Percentiles rank a stretch among this genome's conserved stretches.
Conservation (phyloP, 2,797 vertebrate species). For the Hapalemur alaotrensis region DNA sequence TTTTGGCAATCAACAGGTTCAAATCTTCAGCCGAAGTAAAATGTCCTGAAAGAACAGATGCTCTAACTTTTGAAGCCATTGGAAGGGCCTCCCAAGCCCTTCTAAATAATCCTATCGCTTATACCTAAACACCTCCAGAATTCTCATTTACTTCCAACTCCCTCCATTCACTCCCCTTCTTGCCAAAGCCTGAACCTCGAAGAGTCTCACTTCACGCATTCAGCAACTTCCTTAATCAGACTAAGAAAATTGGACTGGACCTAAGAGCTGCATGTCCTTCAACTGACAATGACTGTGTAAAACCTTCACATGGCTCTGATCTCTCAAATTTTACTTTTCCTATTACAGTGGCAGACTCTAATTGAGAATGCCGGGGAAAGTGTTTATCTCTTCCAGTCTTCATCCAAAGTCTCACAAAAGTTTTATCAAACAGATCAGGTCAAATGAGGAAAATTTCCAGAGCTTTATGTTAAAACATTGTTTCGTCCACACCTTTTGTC, state of each 20-base stretch:
- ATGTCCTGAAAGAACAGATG: conserved; percentile 88
- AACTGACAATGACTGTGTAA: not conserved
- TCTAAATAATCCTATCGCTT: not conserved
- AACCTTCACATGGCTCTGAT: not conserved
- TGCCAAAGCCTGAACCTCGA: not conserved
- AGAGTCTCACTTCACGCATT: not conserved
- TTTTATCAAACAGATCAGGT: not conserved
- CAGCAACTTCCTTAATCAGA: not conserved
- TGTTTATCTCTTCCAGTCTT: not conserved
- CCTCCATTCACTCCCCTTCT: not conserved
- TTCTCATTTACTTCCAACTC: not conserved
- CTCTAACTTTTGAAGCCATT: conserved; percentile 7
- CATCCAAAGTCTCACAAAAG: not conserved
- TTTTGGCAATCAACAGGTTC: conserved; percentile 98
- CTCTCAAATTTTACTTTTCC: not conserved
- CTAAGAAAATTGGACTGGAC: not conserved
- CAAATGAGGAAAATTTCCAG: not conserved
- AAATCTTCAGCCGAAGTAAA: conserved; percentile 98
- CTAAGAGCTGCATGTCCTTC: not conserved
- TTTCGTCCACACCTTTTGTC: not conserved
- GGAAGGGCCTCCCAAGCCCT: not conserved
- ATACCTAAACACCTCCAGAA: not conserved
- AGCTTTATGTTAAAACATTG: not conserved
- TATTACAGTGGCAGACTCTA: not conserved
- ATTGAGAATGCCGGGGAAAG: not conserved